Base-by-base conservation (phyloP, 2,113 vertebrate genomes). In the Jacana jacana region DNA sequence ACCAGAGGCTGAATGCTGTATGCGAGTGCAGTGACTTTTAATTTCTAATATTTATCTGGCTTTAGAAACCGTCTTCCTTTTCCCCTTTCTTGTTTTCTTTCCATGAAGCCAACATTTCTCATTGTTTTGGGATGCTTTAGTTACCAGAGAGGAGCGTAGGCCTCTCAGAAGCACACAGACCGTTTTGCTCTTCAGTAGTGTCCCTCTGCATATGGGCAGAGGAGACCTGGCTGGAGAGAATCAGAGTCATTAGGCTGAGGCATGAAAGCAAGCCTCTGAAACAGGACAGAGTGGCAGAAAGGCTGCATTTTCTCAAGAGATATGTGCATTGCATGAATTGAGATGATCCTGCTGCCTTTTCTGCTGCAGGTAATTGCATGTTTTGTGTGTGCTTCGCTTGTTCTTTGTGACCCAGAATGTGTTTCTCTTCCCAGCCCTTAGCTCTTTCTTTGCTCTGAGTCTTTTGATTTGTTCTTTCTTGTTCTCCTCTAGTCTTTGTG, bases 41-140 rank as follows among this genome's bases (percentile, higher is more conserved):
- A 81, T 94, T 89, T 91, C 82, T 90, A 83, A 48, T 90, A 84
- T 60, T 93, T 88, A 72, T 7, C 60, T 90, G 80, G 35, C 48
- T 86, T 78, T 75, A 88, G 89, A 95, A 93, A 57, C 28, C 20
- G 39, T 75, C 76, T 86, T 83, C 27, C 25, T 73, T 86, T 69
- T 44, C 23, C 10, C 6, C 5, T 0, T n/a, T 81, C 66, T 13
- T 52, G 75, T 15, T 88, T 91, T 89, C 92, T 58, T 78, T 55
- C 28, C 71, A 42, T 42, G 37, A 83, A 91, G 27, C 37, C 28
- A 68, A 25, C 17, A 22, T 86, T 89, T 82, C 55, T 58, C 1
- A 0, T 55, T 95, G 69, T 16, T 75, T 91, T 54, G 22, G 42
- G 65, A n/a, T 66, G 22, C 44, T 82, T 48, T 33, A 49, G 64